Percentiles rank a stretch among this genome's conserved stretches.
Conservation (phyloP, 1,140 invertebrate genomes). For the Monomorium pharaonis region DNA sequence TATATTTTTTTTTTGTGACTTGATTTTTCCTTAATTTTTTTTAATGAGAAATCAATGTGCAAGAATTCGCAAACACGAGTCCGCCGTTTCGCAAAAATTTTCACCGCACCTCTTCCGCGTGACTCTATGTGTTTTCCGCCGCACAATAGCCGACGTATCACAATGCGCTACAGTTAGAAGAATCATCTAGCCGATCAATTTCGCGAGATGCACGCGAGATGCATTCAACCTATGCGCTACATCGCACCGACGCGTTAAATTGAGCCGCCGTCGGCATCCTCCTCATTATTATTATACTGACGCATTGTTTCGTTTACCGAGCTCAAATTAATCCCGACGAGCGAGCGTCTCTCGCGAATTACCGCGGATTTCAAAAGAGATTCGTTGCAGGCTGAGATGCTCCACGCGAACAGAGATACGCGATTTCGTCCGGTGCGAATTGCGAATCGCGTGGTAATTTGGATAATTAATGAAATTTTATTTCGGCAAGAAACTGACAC, state of each 20-base stretch:
- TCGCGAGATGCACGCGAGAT: conserved; percentile 33
- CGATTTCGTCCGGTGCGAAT: background rate
- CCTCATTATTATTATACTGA: conserved; percentile 21
- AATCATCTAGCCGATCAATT: conserved; percentile 50
- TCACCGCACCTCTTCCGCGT: background rate
- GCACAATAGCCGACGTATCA: conserved; percentile 43
- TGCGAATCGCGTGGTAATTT: background rate
- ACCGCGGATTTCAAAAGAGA: background rate
- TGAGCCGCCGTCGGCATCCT: conserved; percentile 12
- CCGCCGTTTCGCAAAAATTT: background rate
- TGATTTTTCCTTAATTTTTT: background rate
- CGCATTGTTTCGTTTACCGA: conserved; percentile 33
- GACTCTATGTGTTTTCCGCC: background rate
- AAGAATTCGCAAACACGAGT: background rate
- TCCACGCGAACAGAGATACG: background rate
- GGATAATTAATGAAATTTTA: background rate
- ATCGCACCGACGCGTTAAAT: conserved; percentile 47
- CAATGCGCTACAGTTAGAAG: background rate
- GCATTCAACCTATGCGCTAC: background rate
- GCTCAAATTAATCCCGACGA: conserved; percentile 6
- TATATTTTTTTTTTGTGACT: background rate
- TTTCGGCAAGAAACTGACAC: background rate
- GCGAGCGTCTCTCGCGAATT: background rate
- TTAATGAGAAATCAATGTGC: background rate
- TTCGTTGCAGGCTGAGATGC: background rate